A percentile compares a stretch with the other conserved stretches of the same genome.
Conservation (phyloP, 2,797 vertebrate genomes). For the Darevskia mixta region DNA sequence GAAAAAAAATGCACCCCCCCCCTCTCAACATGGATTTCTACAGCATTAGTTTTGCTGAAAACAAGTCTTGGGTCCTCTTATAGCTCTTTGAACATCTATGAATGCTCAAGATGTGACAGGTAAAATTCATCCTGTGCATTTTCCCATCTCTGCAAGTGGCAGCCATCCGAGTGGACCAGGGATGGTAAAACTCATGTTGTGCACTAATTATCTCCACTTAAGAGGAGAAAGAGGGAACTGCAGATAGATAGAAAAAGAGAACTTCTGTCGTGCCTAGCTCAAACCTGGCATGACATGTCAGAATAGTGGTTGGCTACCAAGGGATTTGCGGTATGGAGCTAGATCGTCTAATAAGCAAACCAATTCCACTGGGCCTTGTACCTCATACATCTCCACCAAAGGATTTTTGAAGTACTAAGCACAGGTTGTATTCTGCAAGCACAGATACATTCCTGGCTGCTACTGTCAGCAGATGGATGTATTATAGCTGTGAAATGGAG, state of each 20-base stretch:
- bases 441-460: background rate
- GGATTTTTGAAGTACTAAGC: background rate
- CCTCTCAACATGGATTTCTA: background rate
- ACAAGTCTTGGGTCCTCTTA: background rate
- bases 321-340: background rate
- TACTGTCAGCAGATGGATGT: background rate
- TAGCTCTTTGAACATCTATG: background rate
- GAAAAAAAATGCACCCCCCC: background rate
- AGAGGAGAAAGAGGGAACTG: background rate
- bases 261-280: background rate
- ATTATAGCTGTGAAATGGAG: background rate
- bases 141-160: background rate
- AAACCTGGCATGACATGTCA: background rate
- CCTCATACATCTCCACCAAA: too few relatives aligned
- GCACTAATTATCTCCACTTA: background rate
- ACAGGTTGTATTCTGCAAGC: background rate
- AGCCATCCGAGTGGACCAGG: background rate
- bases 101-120: background rate
- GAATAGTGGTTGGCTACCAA: background rate
- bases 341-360: background rate
- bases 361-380: background rate
- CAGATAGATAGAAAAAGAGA: too few relatives aligned
- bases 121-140: background rate
- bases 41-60: constrained; percentile 2
- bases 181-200: background rate